Percentiles rank a stretch among this genome's conserved stretches.
phyloP scores from a whole-genome alignment of 2,113 vertebrate species.

The Dasyurus viverrinus region DNA sequence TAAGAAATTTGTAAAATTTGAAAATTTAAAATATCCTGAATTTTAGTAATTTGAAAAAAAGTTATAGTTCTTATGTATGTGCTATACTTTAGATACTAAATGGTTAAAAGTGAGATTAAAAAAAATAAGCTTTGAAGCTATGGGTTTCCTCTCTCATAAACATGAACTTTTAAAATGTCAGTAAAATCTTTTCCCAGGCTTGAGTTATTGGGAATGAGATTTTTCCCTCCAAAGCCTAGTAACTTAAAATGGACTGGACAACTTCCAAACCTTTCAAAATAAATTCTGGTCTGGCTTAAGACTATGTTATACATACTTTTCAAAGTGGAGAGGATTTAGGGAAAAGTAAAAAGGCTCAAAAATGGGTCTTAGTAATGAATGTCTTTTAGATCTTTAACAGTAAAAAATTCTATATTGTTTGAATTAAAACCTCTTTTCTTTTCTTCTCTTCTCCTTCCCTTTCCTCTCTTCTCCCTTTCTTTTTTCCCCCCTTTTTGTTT shows the following conservation, averaged over 20 bases:
- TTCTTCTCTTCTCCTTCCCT: neutral
- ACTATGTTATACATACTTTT: slow-evolving; percentile 49
- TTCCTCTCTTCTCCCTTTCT: neutral
- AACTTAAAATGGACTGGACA: slow-evolving; percentile 67
- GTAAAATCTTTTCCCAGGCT: slow-evolving; percentile 53
- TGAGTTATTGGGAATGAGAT: slow-evolving; percentile 52
- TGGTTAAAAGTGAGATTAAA: slow-evolving; percentile 33
- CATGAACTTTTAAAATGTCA: slow-evolving; percentile 42
- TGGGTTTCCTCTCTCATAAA: slow-evolving; percentile 52
- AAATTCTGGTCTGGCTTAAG: slow-evolving; percentile 66
- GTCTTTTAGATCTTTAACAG: slow-evolving; percentile 42
- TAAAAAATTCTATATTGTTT: slow-evolving; percentile 21
- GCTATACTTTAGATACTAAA: slow-evolving; percentile 36
- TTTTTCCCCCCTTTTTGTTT: neutral
- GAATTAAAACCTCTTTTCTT: neutral
- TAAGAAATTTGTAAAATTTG: slow-evolving; percentile 23
- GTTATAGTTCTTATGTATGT: neutral
- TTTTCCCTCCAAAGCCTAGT: slow-evolving; percentile 40
- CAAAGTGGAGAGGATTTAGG: slow-evolving; percentile 51
- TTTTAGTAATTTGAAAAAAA: slow-evolving; percentile 20
- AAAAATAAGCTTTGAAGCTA: slow-evolving; percentile 41
- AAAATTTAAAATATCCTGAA: slow-evolving; percentile 4
- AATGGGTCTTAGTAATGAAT: slow-evolving; percentile 60
- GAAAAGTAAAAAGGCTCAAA: slow-evolving; percentile 41
- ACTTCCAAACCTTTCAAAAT: slow-evolving; percentile 68